These are phyloP conservation scores for Imbricaverruca yamaguchii DNA, from an alignment of 2,888 invertebrate genomes.

Conservation along the genomic window DNA sequence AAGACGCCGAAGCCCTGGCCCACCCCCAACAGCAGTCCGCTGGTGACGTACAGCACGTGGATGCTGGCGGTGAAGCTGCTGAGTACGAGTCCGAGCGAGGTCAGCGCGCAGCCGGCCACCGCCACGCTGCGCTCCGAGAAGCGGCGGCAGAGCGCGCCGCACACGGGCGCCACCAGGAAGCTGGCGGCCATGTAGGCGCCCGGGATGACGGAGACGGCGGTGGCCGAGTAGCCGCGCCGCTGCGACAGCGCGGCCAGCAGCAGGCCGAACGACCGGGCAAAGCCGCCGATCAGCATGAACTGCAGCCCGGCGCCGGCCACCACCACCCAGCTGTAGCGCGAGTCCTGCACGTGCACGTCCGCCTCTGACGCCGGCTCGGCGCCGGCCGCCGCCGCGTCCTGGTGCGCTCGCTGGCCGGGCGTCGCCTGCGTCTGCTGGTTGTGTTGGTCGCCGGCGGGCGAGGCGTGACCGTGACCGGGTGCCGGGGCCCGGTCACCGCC, in stretches of 20 bases:
- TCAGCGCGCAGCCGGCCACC: background rate
- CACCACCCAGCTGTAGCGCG: background rate
- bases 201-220: background rate
- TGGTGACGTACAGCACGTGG: background rate
- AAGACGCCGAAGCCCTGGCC: background rate
- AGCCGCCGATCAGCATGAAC: background rate
- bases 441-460: no score
- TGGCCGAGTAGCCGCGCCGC: background rate
- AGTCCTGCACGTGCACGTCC: background rate
- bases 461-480: no score
- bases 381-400: background rate
- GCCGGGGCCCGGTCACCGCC: no score
- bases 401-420: background rate
- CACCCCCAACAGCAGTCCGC: background rate
- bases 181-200: background rate
- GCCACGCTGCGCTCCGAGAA: background rate
- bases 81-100: background rate
- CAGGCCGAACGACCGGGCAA: background rate
- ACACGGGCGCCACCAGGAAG: background rate
- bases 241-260: background rate
- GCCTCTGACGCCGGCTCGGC: no score
- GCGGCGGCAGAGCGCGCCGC: background rate
- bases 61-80: background rate
- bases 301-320: background rate
- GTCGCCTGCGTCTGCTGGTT: background rate